Evolutionary conservation across 2,113 vertebrate species (phyloP), one percentile per base, ranked within the genome.

Genomic region (Forbesichthys papilliferus): DNA sequence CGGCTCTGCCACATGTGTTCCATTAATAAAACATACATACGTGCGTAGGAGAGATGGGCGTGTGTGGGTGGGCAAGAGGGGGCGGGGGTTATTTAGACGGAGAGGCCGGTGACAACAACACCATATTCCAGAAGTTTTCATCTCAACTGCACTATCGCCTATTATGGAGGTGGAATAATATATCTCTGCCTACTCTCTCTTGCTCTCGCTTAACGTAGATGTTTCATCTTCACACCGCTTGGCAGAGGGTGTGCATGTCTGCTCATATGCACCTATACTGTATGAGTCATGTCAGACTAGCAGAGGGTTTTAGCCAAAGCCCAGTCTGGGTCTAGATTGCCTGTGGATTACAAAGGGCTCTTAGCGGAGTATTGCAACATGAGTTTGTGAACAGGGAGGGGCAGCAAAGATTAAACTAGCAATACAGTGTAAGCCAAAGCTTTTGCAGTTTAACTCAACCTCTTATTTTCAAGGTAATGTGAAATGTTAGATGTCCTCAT

Each of bases 1-100:
- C 73, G 80, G 74, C 78, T 16, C 70, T 20, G 4, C 80, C 84
- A 85, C 84, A 88, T 88, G 82, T 88, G 86, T 84, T 82, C 68
- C 82, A 88, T 88, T 85, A 88, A 86, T 85, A 86, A 86, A 79
- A 42, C 36, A 42, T 42, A 42, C 36, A 42, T 42, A 6, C 36
- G 36, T 8, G 78, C 80, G 80, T 74, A 46, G 74, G 55, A 55
- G 54, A 56, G 49, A 51, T 51, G 13, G 49, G 9, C 42, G 49
- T 6, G 13, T n/a, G 10, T 8, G 9, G 1, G 1, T 3, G 12
- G 13, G 42, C 14, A 12, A 36, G 12, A 4, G 34, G 11, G 52
- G 11, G 13, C 0, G 63, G 13, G 33, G 65, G 52, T 67, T 48
- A 20, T 79, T 56, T 73, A 36, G 49, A 51, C 9, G 3, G 49